Percentiles rank a stretch among this genome's conserved stretches.
Evolutionary conservation across 53 echinoderm and acorn worm species (phyloP).

Genomic region (Echinarachnius parma): DNA sequence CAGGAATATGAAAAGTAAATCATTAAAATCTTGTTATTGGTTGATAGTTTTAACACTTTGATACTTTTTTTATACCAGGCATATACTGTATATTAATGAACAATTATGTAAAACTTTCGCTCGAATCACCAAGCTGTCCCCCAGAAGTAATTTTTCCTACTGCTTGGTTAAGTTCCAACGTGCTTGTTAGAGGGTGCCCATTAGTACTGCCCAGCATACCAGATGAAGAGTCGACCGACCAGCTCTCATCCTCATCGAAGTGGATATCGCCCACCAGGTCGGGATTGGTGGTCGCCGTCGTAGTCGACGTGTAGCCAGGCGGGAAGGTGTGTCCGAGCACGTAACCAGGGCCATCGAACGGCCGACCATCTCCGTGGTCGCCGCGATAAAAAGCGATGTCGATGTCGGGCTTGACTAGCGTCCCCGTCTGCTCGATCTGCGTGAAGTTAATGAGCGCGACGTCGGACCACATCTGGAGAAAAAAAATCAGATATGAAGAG

Average conservation of each 20-base stretch:
- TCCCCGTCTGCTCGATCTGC: constrained; percentile 21
- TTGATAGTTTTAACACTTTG: no score
- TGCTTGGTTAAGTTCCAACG: no score
- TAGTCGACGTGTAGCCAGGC: constrained; percentile 45
- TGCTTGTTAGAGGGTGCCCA: no score
- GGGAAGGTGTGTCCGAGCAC: constrained; percentile 72
- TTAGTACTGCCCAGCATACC: no score
- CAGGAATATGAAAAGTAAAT: no score
- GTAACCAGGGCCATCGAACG: constrained; percentile 62
- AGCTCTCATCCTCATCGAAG: constrained; percentile 66
- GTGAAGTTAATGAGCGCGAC: constrained; percentile 49
- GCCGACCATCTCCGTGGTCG: constrained; percentile 40
- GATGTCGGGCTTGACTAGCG: constrained; percentile 60
- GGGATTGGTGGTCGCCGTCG: constrained; percentile 1
- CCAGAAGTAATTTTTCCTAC: no score
- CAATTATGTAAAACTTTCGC: no score
- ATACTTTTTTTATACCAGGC: no score
- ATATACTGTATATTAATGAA: no score
- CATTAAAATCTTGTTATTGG: no score
- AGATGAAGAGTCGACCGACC: constrained; percentile 48
- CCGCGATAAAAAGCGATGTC: constrained; percentile 45
- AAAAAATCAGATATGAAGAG: no score
- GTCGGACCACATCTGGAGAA: constrained; percentile 69
- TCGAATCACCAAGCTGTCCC: no score
- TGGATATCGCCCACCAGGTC: constrained; percentile 47